Evolutionary conservation across 2,113 vertebrate genomes (phyloP), one percentile per base, ranked within the genome.

Genomic region (Microcebus jonahi): DNA sequence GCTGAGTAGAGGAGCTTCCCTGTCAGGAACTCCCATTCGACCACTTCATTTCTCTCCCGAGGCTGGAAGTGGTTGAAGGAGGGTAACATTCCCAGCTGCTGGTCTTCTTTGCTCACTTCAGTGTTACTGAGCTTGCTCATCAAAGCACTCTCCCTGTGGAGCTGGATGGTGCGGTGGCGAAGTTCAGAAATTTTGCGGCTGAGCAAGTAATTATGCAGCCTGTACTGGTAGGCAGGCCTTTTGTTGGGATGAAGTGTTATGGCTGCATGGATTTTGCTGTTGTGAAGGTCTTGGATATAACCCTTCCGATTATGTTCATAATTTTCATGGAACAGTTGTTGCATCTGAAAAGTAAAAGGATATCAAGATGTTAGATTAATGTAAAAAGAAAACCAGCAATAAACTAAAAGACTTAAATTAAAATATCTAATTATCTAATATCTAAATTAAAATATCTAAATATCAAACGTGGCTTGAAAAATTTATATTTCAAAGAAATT

Each of bases 181-280:
- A 99, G 99, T 97, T 99, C 99, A 0, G 99, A 99, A 9, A 99
- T 99, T 97, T 99, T 99, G 94, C 99, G 99, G 98, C 99, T 99
- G 92, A 99, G 95, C 99, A 99, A 99, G 98, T 99, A 99, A 98
- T 99, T 99, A 98, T 99, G 99, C 3, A 99, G 98, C 34, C 99
- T 98, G 91, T 99, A 99, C 96, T 99, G 99, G 98, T 99, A 99
- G 0, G 99, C 99, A 0, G 99, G 99, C 95, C 99, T 99, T 98
- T 99, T 99, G 97, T 99, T 99, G 85, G 99, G 99, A 97, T 99
- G 99, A 42, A 99, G 99, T 0, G 99, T 99, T 98, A 99, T 99
- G 48, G 99, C 99, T 34, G 99, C 98, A 82, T 99, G 99, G 48
- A 99, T 99, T 97, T 99, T 99, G 98, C 99, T 99, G 97, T 99